Evolutionary conservation across 2,888 invertebrate species (phyloP).

Genomic region (Drosophila leonis): DNA sequence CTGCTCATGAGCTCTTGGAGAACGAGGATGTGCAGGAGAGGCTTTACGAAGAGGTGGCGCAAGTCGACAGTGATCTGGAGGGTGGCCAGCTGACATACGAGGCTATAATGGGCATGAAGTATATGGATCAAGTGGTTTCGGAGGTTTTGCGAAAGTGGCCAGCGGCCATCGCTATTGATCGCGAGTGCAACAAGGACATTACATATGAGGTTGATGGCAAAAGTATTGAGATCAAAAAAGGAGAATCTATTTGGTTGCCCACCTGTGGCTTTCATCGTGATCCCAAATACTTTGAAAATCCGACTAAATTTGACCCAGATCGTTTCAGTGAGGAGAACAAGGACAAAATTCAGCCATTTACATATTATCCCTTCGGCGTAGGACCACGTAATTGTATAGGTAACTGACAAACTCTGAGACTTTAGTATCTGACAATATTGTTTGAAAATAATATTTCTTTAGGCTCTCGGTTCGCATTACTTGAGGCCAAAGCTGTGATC

Average conservation of each 20-base stretch:
- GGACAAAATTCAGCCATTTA: slow-evolving; percentile 85
- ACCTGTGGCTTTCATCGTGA: slow-evolving; percentile 86
- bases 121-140: slow-evolving; percentile 87
- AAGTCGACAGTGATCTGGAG: slow-evolving; percentile 84
- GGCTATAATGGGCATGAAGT: slow-evolving; percentile 87
- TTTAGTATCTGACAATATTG: neutral
- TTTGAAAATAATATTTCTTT: neutral
- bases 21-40: slow-evolving; percentile 87
- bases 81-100: slow-evolving; percentile 87
- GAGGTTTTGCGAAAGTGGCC: slow-evolving; percentile 87
- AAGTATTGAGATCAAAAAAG: slow-evolving; percentile 77
- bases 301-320: slow-evolving; percentile 87
- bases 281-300: slow-evolving; percentile 86
- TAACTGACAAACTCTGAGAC: slow-evolving; percentile 27
- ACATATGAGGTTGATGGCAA: slow-evolving; percentile 77
- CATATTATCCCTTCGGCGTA: slow-evolving; percentile 87
- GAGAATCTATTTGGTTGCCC: slow-evolving; percentile 83
- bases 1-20: slow-evolving; percentile 87
- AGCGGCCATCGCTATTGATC: slow-evolving; percentile 85
- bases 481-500: slow-evolving; percentile 83
- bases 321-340: slow-evolving; percentile 88
- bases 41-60: slow-evolving; percentile 87
- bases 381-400: slow-evolving; percentile 89
- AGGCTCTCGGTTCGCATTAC: slow-evolving; percentile 84
- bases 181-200: slow-evolving; percentile 87